Base-by-base conservation (phyloP, 1,140 invertebrate species). In the Zophobas morio region DNA sequence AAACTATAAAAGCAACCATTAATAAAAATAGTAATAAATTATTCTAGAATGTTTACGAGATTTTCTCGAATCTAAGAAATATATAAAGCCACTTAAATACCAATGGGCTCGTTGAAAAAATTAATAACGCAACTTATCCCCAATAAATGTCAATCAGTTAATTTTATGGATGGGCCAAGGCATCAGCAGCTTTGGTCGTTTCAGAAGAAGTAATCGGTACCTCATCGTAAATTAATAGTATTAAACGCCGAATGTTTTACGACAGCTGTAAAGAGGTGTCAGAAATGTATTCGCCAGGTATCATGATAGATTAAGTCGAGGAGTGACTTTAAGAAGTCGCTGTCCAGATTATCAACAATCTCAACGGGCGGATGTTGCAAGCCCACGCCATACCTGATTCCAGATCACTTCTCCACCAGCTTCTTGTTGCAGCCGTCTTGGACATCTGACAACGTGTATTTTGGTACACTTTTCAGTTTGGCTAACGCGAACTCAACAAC, bases 261-360 rank as follows among this genome's bases (percentile, higher is more conserved):
- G 63, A 70, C 37, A 37, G 66, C 49, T 71, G 20, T 53, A 53
- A 73, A 53, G 32, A 73, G 49, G 47, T 73, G 70, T 56, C 49
- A 73, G 39, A 73, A 73, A 73, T 6, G 54, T 39, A 73, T 56
- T 66, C 39, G 60, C 39, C 39, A 40, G 39, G 39, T 66, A 33
- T 66, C 6, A 46, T 66, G 60, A 66, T 66, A 57, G 60, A 66
- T 66, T 66, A 66, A 66, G 60, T 66, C 39, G 60, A 66, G 20
- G 60, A 33, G 1, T 66, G 40, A 47, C 60, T 66, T 40, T 66
- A 66, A 66, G 60, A 66, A 39, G 60, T 66, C 60, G 60, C 60
- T 66, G 60, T 66, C 60, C 60, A 66, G 60, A 66, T 66, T 66
- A 66, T 66, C 60, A 42, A 33, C 37, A 42, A 66, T 66, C 60